Evolutionary conservation across 2,113 vertebrate species (phyloP).

Genomic region (Alligator mississippiensis): DNA sequence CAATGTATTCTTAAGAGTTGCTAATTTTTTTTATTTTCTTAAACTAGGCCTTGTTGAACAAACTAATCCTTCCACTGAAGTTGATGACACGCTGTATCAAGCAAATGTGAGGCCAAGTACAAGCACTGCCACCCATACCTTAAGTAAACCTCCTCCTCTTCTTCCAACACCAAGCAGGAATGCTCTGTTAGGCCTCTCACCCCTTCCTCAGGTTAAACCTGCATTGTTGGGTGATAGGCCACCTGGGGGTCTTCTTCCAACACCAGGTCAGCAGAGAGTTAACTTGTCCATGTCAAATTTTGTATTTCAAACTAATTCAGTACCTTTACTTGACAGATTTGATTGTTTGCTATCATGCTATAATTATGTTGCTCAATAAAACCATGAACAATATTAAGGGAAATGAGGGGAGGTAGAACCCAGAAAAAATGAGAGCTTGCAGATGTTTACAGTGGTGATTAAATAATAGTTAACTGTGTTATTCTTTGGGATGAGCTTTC

Average conservation of each 20-base stretch:
- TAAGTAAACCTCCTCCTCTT: constrained; percentile 77
- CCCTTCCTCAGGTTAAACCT: constrained; percentile 46
- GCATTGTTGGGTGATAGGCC: constrained; percentile 28
- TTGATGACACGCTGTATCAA: neutral
- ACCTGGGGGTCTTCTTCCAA: constrained; percentile 54
- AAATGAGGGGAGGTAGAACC: constrained; percentile 11
- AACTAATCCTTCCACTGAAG: neutral
- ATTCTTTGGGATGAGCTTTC: constrained; percentile 65
- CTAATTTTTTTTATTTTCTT: neutral
- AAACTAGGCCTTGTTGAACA: constrained; percentile 14
- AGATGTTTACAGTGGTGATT: constrained; percentile 64
- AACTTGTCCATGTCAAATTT: neutral
- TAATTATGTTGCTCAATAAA: neutral
- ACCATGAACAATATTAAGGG: neutral
- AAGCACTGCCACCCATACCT: constrained; percentile 27
- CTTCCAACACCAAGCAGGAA: constrained; percentile 70
- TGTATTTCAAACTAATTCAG: neutral
- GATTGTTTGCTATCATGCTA: neutral
- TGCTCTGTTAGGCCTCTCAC: neutral
- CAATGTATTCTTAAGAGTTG: neutral
- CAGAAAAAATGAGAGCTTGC: constrained; percentile 50
- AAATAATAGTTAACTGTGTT: constrained; percentile 36
- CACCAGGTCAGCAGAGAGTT: constrained; percentile 69
- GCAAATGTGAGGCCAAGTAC: neutral
- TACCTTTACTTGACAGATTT: neutral